phyloP scores from a whole-genome alignment of 2,797 vertebrate species.

The Sebastes reedi region DNA sequence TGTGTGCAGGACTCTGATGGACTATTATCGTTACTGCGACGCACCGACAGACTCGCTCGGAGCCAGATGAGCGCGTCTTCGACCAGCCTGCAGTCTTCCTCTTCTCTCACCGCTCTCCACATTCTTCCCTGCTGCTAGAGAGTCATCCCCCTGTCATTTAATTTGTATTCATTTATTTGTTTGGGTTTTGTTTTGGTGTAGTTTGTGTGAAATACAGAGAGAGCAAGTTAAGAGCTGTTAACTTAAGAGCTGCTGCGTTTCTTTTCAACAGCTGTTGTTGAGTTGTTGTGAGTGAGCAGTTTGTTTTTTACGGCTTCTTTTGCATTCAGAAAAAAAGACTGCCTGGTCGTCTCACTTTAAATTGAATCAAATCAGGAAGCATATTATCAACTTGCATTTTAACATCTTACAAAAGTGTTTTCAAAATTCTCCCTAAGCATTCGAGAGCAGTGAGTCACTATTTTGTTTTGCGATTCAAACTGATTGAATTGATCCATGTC shows the following conservation, averaged over 20 bases:
- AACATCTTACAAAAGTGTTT: conserved; percentile 3
- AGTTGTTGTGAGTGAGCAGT: neutral
- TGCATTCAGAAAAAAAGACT: neutral
- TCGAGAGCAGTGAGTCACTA: conserved; percentile 3
- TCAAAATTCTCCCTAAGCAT: neutral
- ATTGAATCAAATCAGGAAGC: conserved; percentile 17
- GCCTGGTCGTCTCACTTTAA: neutral
- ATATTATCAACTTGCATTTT: neutral
- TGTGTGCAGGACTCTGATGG: conserved; percentile 39
- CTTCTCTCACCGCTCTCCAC: conserved; percentile 34
- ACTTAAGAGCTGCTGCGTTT: conserved; percentile 1
- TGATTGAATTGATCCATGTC: conserved; percentile 28
- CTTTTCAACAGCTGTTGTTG: neutral
- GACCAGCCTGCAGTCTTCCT: conserved; percentile 63
- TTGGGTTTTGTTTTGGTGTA: conserved; percentile 5
- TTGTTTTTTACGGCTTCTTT: neutral
- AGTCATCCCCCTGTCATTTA: conserved; percentile 14
- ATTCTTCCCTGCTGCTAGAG: conserved; percentile 64
- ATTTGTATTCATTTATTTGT: neutral
- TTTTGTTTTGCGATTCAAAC: conserved; percentile 19
- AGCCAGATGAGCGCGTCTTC: neutral
- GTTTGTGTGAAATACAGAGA: conserved; percentile 20
- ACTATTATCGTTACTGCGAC: conserved; percentile 17
- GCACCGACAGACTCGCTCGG: neutral
- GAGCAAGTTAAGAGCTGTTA: neutral